A percentile compares a stretch with the other conserved stretches of the same genome.
Conservation (phyloP, 2,888 invertebrate genomes). For the Eupithecia tripunctaria region DNA sequence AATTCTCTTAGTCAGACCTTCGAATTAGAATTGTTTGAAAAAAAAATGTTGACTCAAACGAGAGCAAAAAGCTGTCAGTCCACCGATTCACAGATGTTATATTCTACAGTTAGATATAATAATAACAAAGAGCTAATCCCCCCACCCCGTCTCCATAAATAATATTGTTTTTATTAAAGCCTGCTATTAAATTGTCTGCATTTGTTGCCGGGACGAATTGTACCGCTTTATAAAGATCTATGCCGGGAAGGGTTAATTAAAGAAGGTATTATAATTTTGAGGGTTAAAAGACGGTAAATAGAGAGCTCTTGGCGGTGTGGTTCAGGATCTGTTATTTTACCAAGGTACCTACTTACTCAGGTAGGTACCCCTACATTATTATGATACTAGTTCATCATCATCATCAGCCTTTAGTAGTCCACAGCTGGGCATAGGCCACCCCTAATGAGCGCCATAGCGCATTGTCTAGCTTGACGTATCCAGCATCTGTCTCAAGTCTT, state of each 20-base stretch:
- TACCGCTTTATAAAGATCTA: conserved; percentile 66
- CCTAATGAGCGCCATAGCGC: too few species aligned
- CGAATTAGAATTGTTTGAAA: neutral
- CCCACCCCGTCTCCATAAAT: conserved; percentile 50
- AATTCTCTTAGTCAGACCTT: neutral
- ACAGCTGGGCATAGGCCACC: too few species aligned
- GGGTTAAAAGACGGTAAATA: conserved; percentile 22
- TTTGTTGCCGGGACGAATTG: conserved; percentile 59
- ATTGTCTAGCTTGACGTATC: too few species aligned
- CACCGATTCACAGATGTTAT: neutral
- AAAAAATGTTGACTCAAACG: neutral
- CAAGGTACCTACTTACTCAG: too few species aligned
- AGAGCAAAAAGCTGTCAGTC: neutral
- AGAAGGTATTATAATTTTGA: conserved; percentile 19
- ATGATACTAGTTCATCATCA: too few species aligned
- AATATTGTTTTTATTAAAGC: conserved; percentile 62
- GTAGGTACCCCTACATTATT: too few species aligned
- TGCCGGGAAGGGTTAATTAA: conserved; percentile 48
- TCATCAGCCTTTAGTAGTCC: too few species aligned
- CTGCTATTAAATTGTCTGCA: conserved; percentile 60
- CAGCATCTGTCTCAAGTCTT: too few species aligned
- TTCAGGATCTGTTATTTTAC: neutral
- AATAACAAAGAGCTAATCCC: conserved; percentile 25
- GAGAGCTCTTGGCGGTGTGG: neutral
- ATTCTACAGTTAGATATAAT: neutral